These are phyloP conservation scores for Oryzias javanicus DNA, from an alignment of 2,113 vertebrate species.

Conservation along the genomic window DNA sequence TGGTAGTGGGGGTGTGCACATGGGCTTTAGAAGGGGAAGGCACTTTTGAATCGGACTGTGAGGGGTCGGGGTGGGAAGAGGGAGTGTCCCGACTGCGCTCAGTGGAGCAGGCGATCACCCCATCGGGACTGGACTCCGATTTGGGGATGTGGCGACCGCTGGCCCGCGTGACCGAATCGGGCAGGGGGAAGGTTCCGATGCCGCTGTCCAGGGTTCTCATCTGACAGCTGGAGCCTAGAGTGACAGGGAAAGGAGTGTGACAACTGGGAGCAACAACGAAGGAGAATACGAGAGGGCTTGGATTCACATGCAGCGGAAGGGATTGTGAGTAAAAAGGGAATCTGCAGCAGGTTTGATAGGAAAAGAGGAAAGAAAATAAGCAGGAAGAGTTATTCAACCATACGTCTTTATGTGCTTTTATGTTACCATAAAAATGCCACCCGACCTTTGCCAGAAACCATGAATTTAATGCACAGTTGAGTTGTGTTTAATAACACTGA, in stretches of 20 bases:
- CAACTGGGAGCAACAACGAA: slow-evolving; percentile 46
- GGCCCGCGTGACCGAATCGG: slow-evolving; percentile 82
- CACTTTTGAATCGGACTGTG: slow-evolving; percentile 75
- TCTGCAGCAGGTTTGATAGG: slow-evolving; percentile 43
- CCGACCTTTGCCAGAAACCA: slow-evolving; percentile 4
- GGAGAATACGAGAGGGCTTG: slow-evolving; percentile 16
- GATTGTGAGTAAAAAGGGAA: slow-evolving; percentile 51
- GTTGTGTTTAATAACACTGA: slow-evolving; percentile 15
- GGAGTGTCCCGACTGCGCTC: slow-evolving; percentile 48
- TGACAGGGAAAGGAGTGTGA: slow-evolving; percentile 68
- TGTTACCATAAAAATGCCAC: too few species aligned
- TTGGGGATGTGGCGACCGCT: slow-evolving; percentile 76
- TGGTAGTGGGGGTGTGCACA: slow-evolving; percentile 50
- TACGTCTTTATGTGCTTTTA: not conserved
- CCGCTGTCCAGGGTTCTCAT: slow-evolving; percentile 94
- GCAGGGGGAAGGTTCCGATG: slow-evolving; percentile 93
- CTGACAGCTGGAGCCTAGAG: slow-evolving; percentile 87
- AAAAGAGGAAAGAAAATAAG: slow-evolving; percentile 29
- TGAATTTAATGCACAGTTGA: slow-evolving; percentile 18
- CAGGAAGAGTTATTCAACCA: not conserved
- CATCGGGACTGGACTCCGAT: slow-evolving; percentile 72
- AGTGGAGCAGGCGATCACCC: slow-evolving; percentile 40
- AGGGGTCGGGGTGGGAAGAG: slow-evolving; percentile 52
- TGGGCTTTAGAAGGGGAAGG: slow-evolving; percentile 76
- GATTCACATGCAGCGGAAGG: slow-evolving; percentile 70